Evolutionary conservation across 2,113 vertebrate genomes (phyloP).

Genomic region (Plecotus auritus): DNA sequence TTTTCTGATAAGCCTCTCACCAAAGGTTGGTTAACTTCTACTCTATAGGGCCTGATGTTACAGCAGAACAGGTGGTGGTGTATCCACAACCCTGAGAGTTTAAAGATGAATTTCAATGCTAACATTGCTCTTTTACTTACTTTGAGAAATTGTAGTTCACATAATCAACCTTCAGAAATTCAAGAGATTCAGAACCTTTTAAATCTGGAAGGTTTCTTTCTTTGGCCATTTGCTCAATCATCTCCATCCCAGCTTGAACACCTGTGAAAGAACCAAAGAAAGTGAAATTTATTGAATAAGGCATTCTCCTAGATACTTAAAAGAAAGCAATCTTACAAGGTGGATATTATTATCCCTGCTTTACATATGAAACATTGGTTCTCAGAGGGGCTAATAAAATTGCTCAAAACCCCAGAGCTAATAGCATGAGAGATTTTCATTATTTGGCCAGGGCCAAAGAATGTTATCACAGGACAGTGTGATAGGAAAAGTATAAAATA

Average conservation of each 20-base stretch:
- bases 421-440: not conserved
- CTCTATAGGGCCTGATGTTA: not conserved
- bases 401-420: not conserved
- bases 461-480: not conserved
- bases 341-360: not conserved
- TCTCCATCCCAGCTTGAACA: constrained; percentile 52
- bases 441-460: not conserved
- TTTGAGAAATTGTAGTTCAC: constrained; percentile 73
- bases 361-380: not conserved
- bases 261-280: constrained; percentile 41
- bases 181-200: constrained; percentile 60
- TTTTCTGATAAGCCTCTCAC: not conserved
- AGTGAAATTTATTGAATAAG: not conserved
- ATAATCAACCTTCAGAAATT: constrained; percentile 69
- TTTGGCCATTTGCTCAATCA: constrained; percentile 48
- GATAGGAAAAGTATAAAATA: not conserved
- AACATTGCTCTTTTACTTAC: constrained; percentile 54
- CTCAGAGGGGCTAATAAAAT: not conserved
- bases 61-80: not conserved
- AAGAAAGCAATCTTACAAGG: not conserved
- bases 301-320: not conserved
- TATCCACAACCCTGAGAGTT: not conserved
- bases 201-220: constrained; percentile 57
- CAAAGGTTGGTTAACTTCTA: not conserved
- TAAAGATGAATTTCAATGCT: not conserved